Evolutionary conservation across 2,888 invertebrate genomes (phyloP).

Genomic region (Perithous albicinctus): DNA sequence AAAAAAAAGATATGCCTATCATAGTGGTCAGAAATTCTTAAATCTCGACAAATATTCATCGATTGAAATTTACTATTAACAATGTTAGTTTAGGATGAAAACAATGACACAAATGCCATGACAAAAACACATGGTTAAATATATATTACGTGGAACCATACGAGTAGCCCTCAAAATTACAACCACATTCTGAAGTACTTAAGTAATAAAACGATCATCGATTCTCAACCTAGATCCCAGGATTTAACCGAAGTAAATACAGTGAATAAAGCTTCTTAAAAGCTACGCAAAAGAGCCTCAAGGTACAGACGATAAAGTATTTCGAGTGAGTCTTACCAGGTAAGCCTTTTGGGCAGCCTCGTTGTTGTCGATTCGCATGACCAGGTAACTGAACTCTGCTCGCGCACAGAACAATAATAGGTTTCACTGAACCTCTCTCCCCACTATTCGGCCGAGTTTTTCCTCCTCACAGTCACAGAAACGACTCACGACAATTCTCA

Average conservation of each 20-base stretch:
- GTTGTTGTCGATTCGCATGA: slow-evolving; percentile 76
- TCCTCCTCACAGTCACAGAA: slow-evolving; percentile 29
- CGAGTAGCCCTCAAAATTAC: too few species aligned
- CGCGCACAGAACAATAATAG: slow-evolving; percentile 33
- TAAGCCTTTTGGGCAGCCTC: slow-evolving; percentile 72
- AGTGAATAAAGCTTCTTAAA: background rate
- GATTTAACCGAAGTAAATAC: background rate
- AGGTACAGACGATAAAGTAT: background rate
- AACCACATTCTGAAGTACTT: too few species aligned
- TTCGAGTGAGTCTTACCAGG: slow-evolving; percentile 69
- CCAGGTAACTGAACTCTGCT: slow-evolving; percentile 52
- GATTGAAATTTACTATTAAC: too few species aligned
- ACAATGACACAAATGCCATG: too few species aligned
- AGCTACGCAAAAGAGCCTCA: background rate
- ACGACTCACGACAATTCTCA: slow-evolving; percentile 36
- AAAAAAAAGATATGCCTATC: too few species aligned
- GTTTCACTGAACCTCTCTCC: background rate
- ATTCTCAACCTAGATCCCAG: too few species aligned
- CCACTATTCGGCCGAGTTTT: background rate
- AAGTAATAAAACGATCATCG: background rate
- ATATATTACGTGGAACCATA: too few species aligned
- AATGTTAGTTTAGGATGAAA: too few species aligned
- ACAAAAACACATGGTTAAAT: too few species aligned
- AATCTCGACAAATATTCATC: too few species aligned
- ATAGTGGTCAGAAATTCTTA: too few species aligned